Base-by-base conservation (phyloP, 2,888 invertebrate species). In the Drosophila falleni region DNA sequence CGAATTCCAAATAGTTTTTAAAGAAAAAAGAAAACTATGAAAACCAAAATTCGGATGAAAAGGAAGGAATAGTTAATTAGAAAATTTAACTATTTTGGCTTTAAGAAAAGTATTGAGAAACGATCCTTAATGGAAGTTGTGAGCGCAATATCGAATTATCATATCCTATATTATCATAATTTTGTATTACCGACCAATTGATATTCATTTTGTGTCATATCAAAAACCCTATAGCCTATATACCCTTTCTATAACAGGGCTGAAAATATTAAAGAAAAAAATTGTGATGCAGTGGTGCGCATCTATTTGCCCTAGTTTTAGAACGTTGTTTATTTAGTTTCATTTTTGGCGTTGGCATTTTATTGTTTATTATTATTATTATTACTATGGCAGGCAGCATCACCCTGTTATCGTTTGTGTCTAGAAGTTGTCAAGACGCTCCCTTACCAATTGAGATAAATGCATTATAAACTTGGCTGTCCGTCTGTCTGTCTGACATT, bases 321-420 rank as follows among this genome's bases (percentile, higher is more conserved):
- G 16, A 41, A 26, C 37, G 23, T 71, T 74, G 75, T 78, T 69
- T 88, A 73, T 75, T 86, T 71, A 78, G 80, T 71, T 81, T 78
- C 65, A 56, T 60, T 77, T 83, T 87, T 66, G 82, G 85, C 74
- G 69, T 62, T 87, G 87, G 80, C 76, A 72, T 84, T 86, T 80
- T 71, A 81, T 89, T 89, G 87, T 86, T 86, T 81, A 78, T 78
- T 67, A 75, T 78, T 78, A 77, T 75, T 81, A 78, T 78, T 67
- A 75, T 78, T 78, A 75, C 75, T 78, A 77, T 75, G 71, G 71
- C 83, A 73, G 73, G 62, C 69, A 46, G 60, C 56, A 2, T 16
- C 23, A 9, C 19, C 15, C 41, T 46, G 55, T 44, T 35, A 2
- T 23, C 23, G 23, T 23, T 23, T 23, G 3, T 3, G 23, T 23